Base-by-base conservation (phyloP, 2,113 vertebrate genomes). In the Hoplias malabaricus region DNA sequence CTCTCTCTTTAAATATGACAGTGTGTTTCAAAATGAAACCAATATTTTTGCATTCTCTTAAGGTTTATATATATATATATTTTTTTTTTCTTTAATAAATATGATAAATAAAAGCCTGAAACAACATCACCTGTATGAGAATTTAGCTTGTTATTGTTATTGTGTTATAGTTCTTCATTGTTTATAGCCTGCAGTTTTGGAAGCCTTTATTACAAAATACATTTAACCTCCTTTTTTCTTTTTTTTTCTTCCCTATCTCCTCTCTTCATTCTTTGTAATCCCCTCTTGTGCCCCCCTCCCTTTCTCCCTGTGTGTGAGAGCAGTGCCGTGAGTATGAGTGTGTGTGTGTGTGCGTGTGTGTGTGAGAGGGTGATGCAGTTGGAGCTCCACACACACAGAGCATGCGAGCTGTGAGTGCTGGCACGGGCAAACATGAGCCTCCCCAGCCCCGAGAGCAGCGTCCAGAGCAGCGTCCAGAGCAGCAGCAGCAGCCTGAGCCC, bases 381-480 rank as follows among this genome's bases (percentile, higher is more conserved):
- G 46, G 78, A 29, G 78, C 81, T 80, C 68, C 78, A 69, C 81
- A 83, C 73, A 77, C 81, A 83, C 77, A 71, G 73, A 80, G 77
- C 77, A 80, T 83, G 81, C 77, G n/a, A n/a, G n/a, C 65, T 80
- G 81, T 83, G 81, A 83, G 81, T 67, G 66, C 53, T 43, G 73
- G 73, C 81, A 70, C 73, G 27, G 78, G 73, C 78, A 79, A 83
- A 80, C 81, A 80, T 80, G 77, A 83, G 78, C 81, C 73, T 80
- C 66, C 73, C 63, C 61, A 77, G 70, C 73, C 73, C 69, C 67
- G 73, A 76, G 73, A 66, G 70, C 81, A 59, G 73, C 73, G 70
- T 83, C 78, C 81, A 80, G 78, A 83, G 59, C 59, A 33, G 59
- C 53, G 7, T n/a, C 53, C 53, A 38, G 36, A 38, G 71, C 70